Evolutionary conservation across 2,113 vertebrate genomes (phyloP).

Genomic region (Procavia capensis): DNA sequence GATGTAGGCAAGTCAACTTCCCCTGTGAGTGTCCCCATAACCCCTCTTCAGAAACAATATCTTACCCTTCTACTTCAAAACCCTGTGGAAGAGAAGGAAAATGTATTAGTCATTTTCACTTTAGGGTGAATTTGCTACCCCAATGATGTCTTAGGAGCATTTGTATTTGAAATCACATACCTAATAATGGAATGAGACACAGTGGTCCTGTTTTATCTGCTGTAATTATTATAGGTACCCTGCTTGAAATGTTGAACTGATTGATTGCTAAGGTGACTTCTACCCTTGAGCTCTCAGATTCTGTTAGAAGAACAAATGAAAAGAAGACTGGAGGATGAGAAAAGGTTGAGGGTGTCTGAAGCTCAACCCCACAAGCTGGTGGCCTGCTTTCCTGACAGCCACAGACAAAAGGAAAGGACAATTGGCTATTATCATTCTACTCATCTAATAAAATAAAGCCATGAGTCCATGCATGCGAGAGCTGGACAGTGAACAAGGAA

Average conservation of each 20-base stretch:
- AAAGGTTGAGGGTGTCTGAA: background rate
- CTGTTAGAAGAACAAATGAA: background rate
- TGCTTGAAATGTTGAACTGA: background rate
- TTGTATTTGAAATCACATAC: background rate
- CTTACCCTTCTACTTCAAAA: background rate
- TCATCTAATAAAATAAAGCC: background rate
- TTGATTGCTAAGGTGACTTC: background rate
- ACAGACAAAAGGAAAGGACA: background rate
- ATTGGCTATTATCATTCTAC: background rate
- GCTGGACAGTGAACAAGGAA: too few species aligned
- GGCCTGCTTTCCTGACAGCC: background rate
- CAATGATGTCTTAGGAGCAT: background rate
- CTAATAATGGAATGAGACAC: background rate
- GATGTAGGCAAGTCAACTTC: background rate
- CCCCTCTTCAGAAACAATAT: background rate
- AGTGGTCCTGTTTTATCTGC: background rate
- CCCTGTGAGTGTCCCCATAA: background rate
- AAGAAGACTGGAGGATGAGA: background rate
- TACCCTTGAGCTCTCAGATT: background rate
- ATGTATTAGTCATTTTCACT: background rate
- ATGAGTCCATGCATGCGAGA: background rate
- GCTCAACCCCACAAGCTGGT: background rate
- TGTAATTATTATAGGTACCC: background rate
- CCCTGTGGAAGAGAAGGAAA: background rate
- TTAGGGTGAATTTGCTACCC: background rate